Base-by-base conservation (phyloP, 2,888 invertebrate genomes). In the Tenthredo mesomela region DNA sequence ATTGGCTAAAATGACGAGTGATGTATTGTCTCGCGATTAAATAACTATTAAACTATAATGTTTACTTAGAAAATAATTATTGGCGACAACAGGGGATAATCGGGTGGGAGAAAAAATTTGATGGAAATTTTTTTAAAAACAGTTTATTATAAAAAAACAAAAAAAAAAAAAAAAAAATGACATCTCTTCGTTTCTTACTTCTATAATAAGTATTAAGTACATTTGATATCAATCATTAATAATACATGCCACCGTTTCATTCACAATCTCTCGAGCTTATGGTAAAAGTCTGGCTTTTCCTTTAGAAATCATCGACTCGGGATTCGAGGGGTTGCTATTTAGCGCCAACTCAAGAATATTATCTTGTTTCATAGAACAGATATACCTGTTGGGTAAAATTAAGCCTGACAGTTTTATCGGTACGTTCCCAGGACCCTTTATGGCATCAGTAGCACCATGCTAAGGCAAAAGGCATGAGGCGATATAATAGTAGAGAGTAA, bases 341-440 rank as follows among this genome's bases (percentile, higher is more conserved):
- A 80, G 80, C 80, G 80, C 80, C 40, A 80, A 80, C 58, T 80
- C 61, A 29, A 80, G 58, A 61, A 61, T 61, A 43, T 70, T 67
- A 65, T 65, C 82, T 65, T 82, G 82, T 82, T 82, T 47, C 67
- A 10, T 29, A 67, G 25, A 65, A 47, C 65, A 82, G 82, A 82
- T 65, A 67, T 67, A 85, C 80, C 85, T 85, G 85, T 77, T 78
- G 82, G 84, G 43, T 80, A 86, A 84, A 86, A 86, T 87, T 85
- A 84, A 43, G 85, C 84, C 89, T 89, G 89, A 88, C 89, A 88
- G 88, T 89, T 88, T 92, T 92, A 93, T 92, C 91, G 90, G 90
- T 88, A 88, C 89, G 90, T 93, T 92, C 92, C 92, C 92, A 92
- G 92, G 92, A 89, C 87, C 89, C 89, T 91, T 91, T 90, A 91